Evolutionary conservation across 2,888 invertebrate genomes (phyloP).

Genomic region (Folsomia candida): DNA sequence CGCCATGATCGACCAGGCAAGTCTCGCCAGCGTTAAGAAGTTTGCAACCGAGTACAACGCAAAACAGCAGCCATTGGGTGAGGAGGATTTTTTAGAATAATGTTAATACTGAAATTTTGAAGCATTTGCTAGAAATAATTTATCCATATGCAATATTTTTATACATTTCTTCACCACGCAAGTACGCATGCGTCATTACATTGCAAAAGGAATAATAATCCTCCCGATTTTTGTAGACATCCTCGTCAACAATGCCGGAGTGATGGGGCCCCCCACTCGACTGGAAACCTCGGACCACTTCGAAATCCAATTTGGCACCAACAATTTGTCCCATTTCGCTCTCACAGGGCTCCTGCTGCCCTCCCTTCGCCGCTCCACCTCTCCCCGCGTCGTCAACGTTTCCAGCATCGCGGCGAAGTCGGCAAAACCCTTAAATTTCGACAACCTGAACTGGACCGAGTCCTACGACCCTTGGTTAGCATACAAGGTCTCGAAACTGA

Average conservation of each 20-base stretch:
- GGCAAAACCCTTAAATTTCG: conserved; percentile 9
- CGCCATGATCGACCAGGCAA: background rate
- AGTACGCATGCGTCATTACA: too few species aligned
- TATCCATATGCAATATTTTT: background rate
- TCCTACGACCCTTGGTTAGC: background rate
- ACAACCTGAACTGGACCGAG: background rate
- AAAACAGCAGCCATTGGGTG: background rate
- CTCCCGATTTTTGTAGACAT: conserved; percentile 51
- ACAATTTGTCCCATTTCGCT: conserved; percentile 15
- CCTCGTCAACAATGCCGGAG: conserved; percentile 55
- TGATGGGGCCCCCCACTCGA: conserved; percentile 46
- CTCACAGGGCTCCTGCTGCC: conserved; percentile 19
- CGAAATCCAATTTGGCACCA: conserved; percentile 15
- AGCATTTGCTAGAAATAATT: too few species aligned
- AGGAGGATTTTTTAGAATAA: background rate
- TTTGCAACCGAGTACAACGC: conserved; percentile 20
- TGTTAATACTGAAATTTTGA: too few species aligned
- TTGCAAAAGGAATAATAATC: background rate
- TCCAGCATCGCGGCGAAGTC: background rate
- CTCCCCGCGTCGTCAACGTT: conserved; percentile 14
- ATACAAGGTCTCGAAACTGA: conserved; percentile 12
- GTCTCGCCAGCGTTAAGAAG: conserved; percentile 15
- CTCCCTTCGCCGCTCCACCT: background rate
- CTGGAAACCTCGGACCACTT: conserved; percentile 4
- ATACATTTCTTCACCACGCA: background rate